Percentiles rank a stretch among this genome's conserved stretches.
Evolutionary conservation across 2,113 vertebrate species (phyloP).

Genomic region (Eolophus roseicapilla): DNA sequence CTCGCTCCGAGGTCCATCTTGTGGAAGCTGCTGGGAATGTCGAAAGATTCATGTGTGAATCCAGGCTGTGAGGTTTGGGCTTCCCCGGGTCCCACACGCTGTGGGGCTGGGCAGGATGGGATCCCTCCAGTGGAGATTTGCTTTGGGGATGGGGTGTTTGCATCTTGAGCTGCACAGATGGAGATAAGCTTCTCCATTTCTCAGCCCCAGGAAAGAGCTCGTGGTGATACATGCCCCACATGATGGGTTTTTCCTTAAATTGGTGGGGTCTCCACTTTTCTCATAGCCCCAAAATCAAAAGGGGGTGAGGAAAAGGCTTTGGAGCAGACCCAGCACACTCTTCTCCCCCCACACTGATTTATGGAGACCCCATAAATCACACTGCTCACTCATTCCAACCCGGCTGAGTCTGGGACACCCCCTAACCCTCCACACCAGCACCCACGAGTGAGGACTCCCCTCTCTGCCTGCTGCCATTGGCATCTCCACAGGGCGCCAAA

Average conservation of each 20-base stretch:
- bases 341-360: background rate
- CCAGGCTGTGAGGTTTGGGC: accelerated
- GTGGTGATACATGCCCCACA: accelerated
- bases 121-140: accelerated
- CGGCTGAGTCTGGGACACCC: background rate
- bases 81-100: background rate
- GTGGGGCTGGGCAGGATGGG: background rate
- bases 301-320: background rate
- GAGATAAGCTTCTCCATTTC: background rate
- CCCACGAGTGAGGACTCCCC: accelerated
- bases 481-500: background rate
- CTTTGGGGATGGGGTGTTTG: background rate
- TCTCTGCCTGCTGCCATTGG: background rate
- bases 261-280: background rate
- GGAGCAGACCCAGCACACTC: background rate
- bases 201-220: background rate
- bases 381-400: background rate
- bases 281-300: background rate
- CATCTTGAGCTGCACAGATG: accelerated
- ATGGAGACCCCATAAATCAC: background rate
- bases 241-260: background rate
- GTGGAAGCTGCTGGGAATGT: conserved; percentile 68
- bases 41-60: background rate
- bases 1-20: conserved; percentile 66
- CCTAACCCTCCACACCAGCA: background rate